Evolutionary conservation across 2,113 vertebrate genomes (phyloP).

Genomic region (Leptobrachium ailaonicum): DNA sequence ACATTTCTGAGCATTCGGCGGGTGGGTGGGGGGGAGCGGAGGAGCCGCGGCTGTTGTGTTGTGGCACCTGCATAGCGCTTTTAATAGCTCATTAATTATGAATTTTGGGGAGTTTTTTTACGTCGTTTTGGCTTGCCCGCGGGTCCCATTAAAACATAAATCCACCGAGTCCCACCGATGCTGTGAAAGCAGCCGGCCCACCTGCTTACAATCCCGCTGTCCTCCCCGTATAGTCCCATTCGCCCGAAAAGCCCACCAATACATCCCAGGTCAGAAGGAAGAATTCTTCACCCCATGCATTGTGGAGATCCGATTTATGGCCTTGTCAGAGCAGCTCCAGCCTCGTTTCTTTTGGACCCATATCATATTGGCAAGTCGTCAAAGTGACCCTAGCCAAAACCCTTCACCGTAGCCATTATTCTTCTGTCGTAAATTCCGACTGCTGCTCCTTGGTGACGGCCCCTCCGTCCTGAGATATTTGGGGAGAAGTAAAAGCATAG

Average conservation of each 20-base stretch:
- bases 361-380: slow-evolving; percentile 67
- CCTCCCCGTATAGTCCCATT: slow-evolving; percentile 71
- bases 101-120: slow-evolving; percentile 71
- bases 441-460: background rate
- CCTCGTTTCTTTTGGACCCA: slow-evolving; percentile 65
- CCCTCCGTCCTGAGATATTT: background rate
- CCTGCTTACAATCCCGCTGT: slow-evolving; percentile 70
- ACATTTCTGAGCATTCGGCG: slow-evolving; percentile 1
- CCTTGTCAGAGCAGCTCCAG: slow-evolving; percentile 61
- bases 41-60: slow-evolving; percentile 40
- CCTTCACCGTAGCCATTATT: background rate
- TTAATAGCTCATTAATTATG: slow-evolving; percentile 79
- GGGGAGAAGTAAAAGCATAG: background rate
- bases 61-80: slow-evolving; percentile 63
- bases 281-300: slow-evolving; percentile 71
- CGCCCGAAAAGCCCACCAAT: slow-evolving; percentile 68
- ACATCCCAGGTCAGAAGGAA: slow-evolving; percentile 72
- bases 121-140: slow-evolving; percentile 69
- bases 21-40: slow-evolving; percentile 3
- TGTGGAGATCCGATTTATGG: slow-evolving; percentile 71
- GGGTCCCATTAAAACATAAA: slow-evolving; percentile 76
- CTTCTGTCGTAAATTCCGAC: background rate
- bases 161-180: slow-evolving; percentile 55
- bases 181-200: slow-evolving; percentile 14
- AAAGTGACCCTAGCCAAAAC: background rate